Base-by-base conservation (phyloP, 2,113 vertebrate species). In the Xiphophorus couchianus region DNA sequence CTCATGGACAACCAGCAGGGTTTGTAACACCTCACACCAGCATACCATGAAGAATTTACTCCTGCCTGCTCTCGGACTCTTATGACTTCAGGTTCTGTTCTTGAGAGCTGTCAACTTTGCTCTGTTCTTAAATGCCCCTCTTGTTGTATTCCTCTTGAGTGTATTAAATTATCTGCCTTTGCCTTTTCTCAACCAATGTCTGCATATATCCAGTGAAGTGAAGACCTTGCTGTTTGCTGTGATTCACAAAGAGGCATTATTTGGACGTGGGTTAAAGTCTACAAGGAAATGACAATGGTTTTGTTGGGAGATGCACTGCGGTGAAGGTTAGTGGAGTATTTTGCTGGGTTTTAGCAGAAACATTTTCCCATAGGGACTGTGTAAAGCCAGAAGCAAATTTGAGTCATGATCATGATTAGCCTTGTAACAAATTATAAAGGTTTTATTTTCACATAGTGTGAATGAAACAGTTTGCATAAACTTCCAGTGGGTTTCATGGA, bases 1-100 rank as follows among this genome's bases (percentile, higher is more conserved):
- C 88, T 89, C 87, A 62, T 88, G 86, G 86, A 91, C 88, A 90
- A 80, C 71, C 72, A 81, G 73, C 78, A 64, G 75, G 82, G 74
- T 84, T 85, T 39, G 25, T 74, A 85, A 70, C 77, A 84, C 78
- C 85, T 81, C 84, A 80, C 76, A 65, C 74, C 66, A 79, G 69
- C 67, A 30, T 51, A 62, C 14, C 80, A 73, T 69, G 71, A 80
- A 80, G 79, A 69, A 77, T 84, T 85, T 62, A 72, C 69, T 86
- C 76, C 76, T 78, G 77, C 68, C 54, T 83, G 78, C 78, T 28
- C 87, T 84, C 69, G 74, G 25, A 80, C 69, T 85, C 85, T 74
- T 76, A 82, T 74, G 79, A 89, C 88, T 89, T 79, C 74, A 82
- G 87, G 82, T 86, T 90, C 86, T 74, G 42, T 80, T 77, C 80